These are phyloP conservation scores for Physocephala rufipes DNA, from an alignment of 2,888 invertebrate genomes.

Conservation along the genomic window DNA sequence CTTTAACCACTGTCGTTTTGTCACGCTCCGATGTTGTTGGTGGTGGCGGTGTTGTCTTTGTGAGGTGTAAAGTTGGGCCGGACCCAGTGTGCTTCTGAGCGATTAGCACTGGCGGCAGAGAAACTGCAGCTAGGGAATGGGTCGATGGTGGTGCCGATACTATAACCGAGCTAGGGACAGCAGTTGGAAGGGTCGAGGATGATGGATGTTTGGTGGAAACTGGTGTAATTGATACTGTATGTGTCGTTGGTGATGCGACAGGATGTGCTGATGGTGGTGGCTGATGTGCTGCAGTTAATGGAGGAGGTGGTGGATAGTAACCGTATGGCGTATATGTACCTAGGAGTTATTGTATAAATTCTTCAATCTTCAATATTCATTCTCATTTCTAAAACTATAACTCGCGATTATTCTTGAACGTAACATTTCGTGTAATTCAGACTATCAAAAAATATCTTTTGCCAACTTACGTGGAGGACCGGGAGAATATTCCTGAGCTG, in stretches of 20 bases:
- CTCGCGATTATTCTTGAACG: no score
- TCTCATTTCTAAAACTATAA: no score
- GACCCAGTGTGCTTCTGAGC: conserved; percentile 2
- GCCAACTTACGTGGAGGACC: conserved; percentile 57
- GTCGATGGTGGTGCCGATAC: conserved; percentile 44
- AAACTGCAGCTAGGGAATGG: not conserved
- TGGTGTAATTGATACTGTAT: conserved; percentile 29
- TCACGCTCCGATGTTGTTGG: conserved; percentile 42
- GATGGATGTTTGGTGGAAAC: conserved; percentile 40
- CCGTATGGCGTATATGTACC: conserved; percentile 55
- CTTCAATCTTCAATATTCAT: not conserved
- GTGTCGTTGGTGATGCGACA: conserved; percentile 41
- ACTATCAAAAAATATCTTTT: no score
- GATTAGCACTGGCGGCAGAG: conserved; percentile 41
- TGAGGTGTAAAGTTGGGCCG: not conserved
- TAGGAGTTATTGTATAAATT: not conserved
- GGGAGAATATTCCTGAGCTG: conserved; percentile 54
- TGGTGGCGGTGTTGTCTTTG: conserved; percentile 41
- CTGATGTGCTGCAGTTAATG: conserved; percentile 53
- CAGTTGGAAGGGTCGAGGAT: conserved; percentile 40
- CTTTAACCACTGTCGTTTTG: conserved; percentile 20
- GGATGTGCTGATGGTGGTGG: conserved; percentile 34
- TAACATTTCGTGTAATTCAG: no score
- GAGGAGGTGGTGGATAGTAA: conserved; percentile 61
- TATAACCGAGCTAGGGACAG: conserved; percentile 50